A percentile compares a stretch with the other conserved stretches of the same genome.
Conservation (phyloP, 2,113 vertebrate species). For the Riparia riparia region DNA sequence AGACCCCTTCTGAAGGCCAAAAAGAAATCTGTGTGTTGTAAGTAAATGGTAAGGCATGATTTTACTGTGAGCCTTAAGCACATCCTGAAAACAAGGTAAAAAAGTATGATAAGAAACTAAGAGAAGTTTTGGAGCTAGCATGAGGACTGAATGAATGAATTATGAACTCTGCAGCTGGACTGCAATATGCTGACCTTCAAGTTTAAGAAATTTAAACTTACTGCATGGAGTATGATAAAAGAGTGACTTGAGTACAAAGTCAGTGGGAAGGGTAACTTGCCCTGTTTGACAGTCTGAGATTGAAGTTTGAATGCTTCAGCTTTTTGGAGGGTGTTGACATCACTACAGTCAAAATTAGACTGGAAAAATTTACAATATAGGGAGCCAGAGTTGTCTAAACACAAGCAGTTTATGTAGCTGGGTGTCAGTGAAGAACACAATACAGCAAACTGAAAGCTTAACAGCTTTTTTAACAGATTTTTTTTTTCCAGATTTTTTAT, state of each 20-base stretch:
- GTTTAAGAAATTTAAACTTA: background rate
- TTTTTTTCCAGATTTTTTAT: background rate
- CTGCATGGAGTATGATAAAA: background rate
- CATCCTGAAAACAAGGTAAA: background rate
- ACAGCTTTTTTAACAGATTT: too few relatives aligned
- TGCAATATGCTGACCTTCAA: background rate
- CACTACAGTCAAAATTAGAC: background rate
- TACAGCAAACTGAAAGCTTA: background rate
- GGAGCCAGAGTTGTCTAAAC: background rate
- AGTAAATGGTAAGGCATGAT: background rate
- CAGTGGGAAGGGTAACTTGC: background rate
- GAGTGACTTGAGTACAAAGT: background rate
- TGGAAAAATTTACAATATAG: background rate
- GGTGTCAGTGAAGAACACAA: background rate
- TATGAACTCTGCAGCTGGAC: background rate
- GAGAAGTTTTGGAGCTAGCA: background rate
- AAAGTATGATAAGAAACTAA: background rate
- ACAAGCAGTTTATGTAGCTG: background rate
- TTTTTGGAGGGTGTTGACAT: background rate
- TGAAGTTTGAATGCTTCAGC: background rate
- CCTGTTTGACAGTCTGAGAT: background rate
- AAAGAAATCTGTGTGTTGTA: background rate
- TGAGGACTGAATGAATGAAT: background rate
- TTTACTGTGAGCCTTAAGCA: background rate
- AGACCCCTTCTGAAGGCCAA: background rate